phyloP scores from a whole-genome alignment of 2,888 invertebrate species.

The Crossocerus cetratus region DNA sequence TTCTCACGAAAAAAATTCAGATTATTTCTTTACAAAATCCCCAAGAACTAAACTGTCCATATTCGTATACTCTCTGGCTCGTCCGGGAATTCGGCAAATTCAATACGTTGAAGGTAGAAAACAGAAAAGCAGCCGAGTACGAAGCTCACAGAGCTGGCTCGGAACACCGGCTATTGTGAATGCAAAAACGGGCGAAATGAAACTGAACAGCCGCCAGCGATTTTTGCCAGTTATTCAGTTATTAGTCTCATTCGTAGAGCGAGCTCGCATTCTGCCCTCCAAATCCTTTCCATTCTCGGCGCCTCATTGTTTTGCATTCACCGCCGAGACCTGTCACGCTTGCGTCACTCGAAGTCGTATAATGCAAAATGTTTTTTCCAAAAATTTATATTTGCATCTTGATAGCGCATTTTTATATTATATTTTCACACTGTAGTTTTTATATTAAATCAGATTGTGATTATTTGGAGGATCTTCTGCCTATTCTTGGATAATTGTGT shows the following conservation, averaged over 20 bases:
- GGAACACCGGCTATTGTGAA: constrained; percentile 52
- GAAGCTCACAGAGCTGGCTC: constrained; percentile 30
- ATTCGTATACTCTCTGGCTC: constrained; percentile 12
- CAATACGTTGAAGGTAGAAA: constrained; percentile 59
- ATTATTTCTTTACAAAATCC: too few relatives aligned
- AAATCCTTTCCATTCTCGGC: constrained; percentile 26
- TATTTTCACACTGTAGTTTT: too few relatives aligned
- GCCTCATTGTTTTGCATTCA: constrained; percentile 19
- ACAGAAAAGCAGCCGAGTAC: constrained; percentile 39
- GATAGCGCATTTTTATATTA: too few relatives aligned
- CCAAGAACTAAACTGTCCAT: too few relatives aligned
- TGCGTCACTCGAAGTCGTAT: too few relatives aligned
- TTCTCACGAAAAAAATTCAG: too few relatives aligned
- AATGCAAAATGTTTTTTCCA: too few relatives aligned
- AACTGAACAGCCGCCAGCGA: constrained; percentile 68
- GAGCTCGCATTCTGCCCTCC: constrained; percentile 41
- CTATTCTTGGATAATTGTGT: too few relatives aligned
- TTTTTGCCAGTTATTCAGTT: constrained; percentile 71
- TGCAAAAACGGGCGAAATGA: constrained; percentile 62
- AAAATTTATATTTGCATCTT: too few relatives aligned
- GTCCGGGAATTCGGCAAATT: constrained; percentile 59
- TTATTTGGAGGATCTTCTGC: too few relatives aligned
- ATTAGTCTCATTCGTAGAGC: constrained; percentile 68
- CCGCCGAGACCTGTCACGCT: too few relatives aligned
- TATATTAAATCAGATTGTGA: too few relatives aligned